Evolutionary conservation across 1,140 invertebrate species (phyloP), one percentile per base, ranked within the genome.

Genomic region (Homalodisca vitripennis): DNA sequence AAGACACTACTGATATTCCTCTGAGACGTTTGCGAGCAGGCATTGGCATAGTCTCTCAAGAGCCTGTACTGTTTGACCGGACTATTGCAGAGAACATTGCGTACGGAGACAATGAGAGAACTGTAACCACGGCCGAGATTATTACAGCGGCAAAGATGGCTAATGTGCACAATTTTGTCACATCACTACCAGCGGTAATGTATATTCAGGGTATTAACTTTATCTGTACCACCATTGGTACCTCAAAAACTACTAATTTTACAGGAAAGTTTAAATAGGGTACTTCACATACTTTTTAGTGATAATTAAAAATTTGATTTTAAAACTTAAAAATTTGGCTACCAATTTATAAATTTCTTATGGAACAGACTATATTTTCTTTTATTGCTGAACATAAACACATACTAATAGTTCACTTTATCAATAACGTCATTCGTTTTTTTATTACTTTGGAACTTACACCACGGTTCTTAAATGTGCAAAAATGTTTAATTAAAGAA

Each of bases 81-180:
- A 88, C 88, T 0, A 89, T 94, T 20, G 84, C 80, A 22, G 89
- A 92, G 77, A 94, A 93, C 78, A 92, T 94, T 66, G 81, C 87
- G 17, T 90, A 90, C 74, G 92, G 91, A 0, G 78, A 83, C 1
- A 83, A 83, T 29, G 20, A 13, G n/a, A 32, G 68, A 27, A 79
- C 84, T 67, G 87, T 87, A 0, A 83, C 84, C 1, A 75, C 82
- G 32, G 83, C 83, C 30, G 86, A 91, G 20, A 86, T 92, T 17
- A 83, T 88, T 68, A 76, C 78, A 0, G 86, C 85, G 1, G 87
- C 89, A 0, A 81, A 80, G 34, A 83, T 86, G 68, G 90, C 93
- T 0, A 93, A 94, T 78, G 91, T 90, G 1, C 90, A 94, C 72
- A 81, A 88, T 62, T 95, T 94, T 73, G 93, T 95, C 41, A 84